phyloP scores from a whole-genome alignment of 2,113 vertebrate genomes.

The Vulpes ferrilata region DNA sequence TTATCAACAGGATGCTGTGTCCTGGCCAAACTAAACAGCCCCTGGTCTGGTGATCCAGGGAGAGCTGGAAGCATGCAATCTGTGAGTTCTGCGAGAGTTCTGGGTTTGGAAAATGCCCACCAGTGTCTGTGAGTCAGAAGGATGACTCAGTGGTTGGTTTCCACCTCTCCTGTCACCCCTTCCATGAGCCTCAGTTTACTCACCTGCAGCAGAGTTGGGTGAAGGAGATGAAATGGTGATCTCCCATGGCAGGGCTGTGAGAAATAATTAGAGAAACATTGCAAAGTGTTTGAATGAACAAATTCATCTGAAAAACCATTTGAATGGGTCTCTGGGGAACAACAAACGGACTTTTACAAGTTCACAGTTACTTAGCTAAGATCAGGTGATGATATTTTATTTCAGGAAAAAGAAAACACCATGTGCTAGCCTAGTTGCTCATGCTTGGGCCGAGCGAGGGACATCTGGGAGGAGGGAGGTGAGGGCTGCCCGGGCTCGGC shows the following conservation, averaged over 20 bases:
- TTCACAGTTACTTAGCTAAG: slow-evolving; percentile 85
- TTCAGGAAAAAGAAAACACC: slow-evolving; percentile 82
- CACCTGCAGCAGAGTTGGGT: slow-evolving; percentile 13
- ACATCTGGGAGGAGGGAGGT: not conserved
- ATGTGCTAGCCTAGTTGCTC: slow-evolving; percentile 65
- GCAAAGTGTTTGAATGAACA: slow-evolving; percentile 66
- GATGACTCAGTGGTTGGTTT: not conserved
- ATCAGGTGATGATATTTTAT: slow-evolving; percentile 85
- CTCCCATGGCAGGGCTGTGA: slow-evolving; percentile 43
- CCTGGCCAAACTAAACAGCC: slow-evolving; percentile 44
- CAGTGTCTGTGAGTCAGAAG: not conserved
- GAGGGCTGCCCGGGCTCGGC: not conserved
- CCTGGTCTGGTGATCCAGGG: not conserved
- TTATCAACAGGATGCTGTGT: slow-evolving; percentile 25
- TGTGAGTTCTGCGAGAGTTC: not conserved
- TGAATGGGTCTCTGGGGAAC: slow-evolving; percentile 71
- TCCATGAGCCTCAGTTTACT: slow-evolving; percentile 52
- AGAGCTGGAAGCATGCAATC: not conserved
- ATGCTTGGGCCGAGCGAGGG: not conserved
- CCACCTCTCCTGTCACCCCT: not conserved
- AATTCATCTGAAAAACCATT: slow-evolving; percentile 79
- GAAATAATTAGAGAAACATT: slow-evolving; percentile 79
- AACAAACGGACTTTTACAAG: slow-evolving; percentile 84
- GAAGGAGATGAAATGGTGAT: not conserved
- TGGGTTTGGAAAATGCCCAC: not conserved